Evolutionary conservation across 2,113 vertebrate species (phyloP), one percentile per base, ranked within the genome.

Genomic region (Sinocyclocheilus rhinocerous): DNA sequence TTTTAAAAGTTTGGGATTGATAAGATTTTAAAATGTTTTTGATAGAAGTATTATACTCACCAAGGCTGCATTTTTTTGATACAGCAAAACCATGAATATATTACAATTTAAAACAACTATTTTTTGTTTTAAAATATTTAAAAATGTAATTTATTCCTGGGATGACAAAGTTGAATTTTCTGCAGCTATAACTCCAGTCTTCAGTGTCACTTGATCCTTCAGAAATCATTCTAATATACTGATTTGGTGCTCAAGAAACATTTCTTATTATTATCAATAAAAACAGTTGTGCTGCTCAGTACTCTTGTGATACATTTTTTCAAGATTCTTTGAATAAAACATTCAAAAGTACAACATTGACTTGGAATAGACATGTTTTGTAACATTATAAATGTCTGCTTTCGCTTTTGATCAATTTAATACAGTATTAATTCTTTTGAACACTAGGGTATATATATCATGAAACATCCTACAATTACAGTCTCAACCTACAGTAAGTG

Each of bases 401-500:
- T 72, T 76, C 12, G 6, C n/a, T 26, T 76, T 76, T 73, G 70
- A 12, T 12, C 20, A 45, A 42, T 73, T 73, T 24, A 42, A 24
- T 48, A 12, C 12, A 22, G 2, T 57, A 59, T 59, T n/a, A 1
- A n/a, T 59, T 59, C 20, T n/a, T 59, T 59, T n/a, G 22, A 59
- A n/a, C 57, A n/a, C 57, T n/a, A 29, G n/a, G n/a, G n/a, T n/a
- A n/a, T n/a, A n/a, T 65, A 65, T 63, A n/a, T 36, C n/a, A 29
- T 29, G 12, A 63, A 45, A 48, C 10, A 67, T 16, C 22, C 10
- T 45, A n/a, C 18, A 85, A 76, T 16, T 70, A 77, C 15, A 77
- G 48, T 55, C 24, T 55, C 24, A 83, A n/a, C 5, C 59, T 73
- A n/a, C 20, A 59, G 57, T 59, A 70, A 85, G 75, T 67, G 26